Base-by-base conservation (phyloP, 2,888 invertebrate genomes). In the Tipula lateralis region DNA sequence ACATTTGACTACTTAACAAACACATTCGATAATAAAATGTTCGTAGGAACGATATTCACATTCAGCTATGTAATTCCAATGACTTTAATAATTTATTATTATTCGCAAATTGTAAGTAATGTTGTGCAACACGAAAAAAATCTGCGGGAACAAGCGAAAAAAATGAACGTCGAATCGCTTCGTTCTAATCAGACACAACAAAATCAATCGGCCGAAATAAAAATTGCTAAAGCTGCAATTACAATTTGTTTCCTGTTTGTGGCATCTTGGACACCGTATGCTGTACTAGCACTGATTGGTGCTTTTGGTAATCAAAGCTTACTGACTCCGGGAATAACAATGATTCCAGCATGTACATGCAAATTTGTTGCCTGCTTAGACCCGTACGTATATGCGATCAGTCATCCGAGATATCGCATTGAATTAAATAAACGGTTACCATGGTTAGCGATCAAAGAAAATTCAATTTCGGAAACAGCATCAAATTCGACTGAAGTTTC, bases 291-390 rank as follows among this genome's bases (percentile, higher is more conserved):
- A 0, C 91, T 96, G 85, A 96, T 95, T 86, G 96, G 96, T 1
- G 95, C 95, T 1, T 96, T 95, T 88, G 96, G 96, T 24, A 93
- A 96, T 89, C 93, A 93, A 88, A 91, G 92, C 84, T 89, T 95
- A 1, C 90, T 95, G 4, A 95, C 95, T 0, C 95, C 95, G 0
- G 90, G 90, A 0, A 93, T 94, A 0, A 95, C 96, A 0, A 96
- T 96, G 96, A 93, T 96, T 87, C 96, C 96, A 3, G 96, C 96
- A 0, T 93, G 95, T 86, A 93, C 96, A 36, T 96, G 96, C 88
- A 97, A 97, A 91, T 91, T 94, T 84, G 97, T 97, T 0, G 97
- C 97, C 0, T 97, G 97, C 89, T 93, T 97, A 88, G 97, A 97
- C 90, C 97, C 97, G 0, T 96, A 96, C 91, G 94, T 96, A 1